Evolutionary conservation across 2,888 invertebrate genomes (phyloP).

Genomic region (Dione juno): DNA sequence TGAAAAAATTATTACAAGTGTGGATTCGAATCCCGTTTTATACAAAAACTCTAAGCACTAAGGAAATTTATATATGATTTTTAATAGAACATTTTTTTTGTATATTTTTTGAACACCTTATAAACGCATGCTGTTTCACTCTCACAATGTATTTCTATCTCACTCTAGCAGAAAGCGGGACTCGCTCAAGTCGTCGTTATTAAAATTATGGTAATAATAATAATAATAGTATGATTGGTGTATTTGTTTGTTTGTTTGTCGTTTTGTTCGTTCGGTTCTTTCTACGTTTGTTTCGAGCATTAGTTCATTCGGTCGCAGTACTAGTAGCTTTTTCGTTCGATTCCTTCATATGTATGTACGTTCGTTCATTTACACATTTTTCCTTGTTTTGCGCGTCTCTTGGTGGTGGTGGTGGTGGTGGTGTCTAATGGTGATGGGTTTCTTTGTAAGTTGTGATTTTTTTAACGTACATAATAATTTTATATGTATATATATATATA

Average conservation of each 20-base stretch:
- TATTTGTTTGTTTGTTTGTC: slow-evolving; percentile 46
- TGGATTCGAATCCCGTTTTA: background rate
- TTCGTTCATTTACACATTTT: slow-evolving; percentile 27
- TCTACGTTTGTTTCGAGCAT: background rate
- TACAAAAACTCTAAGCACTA: background rate
- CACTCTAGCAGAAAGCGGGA: slow-evolving; percentile 63
- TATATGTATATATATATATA: background rate
- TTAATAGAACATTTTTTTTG: background rate
- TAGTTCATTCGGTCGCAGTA: background rate
- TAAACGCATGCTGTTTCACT: slow-evolving; percentile 16
- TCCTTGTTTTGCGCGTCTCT: slow-evolving; percentile 47
- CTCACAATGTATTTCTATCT: slow-evolving; percentile 38
- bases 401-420: slow-evolving; percentile 40
- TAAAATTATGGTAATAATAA: slow-evolving; percentile 63
- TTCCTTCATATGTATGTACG: no score
- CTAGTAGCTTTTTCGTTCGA: no score
- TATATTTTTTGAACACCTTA: background rate
- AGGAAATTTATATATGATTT: background rate
- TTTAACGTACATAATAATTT: background rate
- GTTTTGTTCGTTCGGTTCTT: slow-evolving; percentile 32
- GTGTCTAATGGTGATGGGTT: slow-evolving; percentile 36
- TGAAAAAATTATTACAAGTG: background rate
- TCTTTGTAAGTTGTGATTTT: slow-evolving; percentile 29
- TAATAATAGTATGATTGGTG: background rate
- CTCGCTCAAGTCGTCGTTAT: slow-evolving; percentile 66